These are phyloP conservation scores for Papilio xuthus DNA, from an alignment of 1,140 invertebrate genomes.

Conservation along the genomic window DNA sequence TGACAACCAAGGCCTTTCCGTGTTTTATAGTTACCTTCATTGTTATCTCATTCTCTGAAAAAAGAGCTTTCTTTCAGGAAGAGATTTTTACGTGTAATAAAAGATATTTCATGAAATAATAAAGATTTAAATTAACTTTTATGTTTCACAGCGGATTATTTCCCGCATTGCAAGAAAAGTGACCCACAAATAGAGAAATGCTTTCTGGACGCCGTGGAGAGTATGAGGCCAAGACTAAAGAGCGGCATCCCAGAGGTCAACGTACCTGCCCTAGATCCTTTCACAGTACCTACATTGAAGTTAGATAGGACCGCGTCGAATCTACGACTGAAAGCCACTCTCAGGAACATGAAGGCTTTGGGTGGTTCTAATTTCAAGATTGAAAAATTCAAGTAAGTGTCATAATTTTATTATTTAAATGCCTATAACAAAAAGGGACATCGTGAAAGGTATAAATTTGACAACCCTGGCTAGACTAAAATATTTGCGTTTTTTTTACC, in stretches of 20 bases:
- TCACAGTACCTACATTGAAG: slow-evolving; percentile 83
- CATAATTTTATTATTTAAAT: background rate
- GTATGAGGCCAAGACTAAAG: slow-evolving; percentile 81
- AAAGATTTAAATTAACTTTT: background rate
- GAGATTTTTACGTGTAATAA: too few species aligned
- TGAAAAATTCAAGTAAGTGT: slow-evolving; percentile 84
- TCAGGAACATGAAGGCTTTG: slow-evolving; percentile 84
- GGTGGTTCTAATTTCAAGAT: slow-evolving; percentile 84
- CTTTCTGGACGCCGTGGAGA: slow-evolving; percentile 82
- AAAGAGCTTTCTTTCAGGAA: too few species aligned
- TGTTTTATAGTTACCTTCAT: background rate
- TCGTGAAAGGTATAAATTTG: too few species aligned
- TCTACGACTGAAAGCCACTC: slow-evolving; percentile 84
- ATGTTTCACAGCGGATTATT: slow-evolving; percentile 78
- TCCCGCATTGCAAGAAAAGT: slow-evolving; percentile 83
- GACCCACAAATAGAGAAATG: slow-evolving; percentile 84
- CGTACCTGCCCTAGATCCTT: slow-evolving; percentile 85
- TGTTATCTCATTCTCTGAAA: background rate
- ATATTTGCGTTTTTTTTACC: too few species aligned
- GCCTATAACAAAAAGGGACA: too few species aligned
- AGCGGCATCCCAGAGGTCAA: slow-evolving; percentile 85
- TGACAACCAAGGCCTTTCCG: background rate
- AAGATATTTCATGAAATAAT: background rate
- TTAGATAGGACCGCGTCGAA: slow-evolving; percentile 85
- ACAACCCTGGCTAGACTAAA: too few species aligned